A percentile compares a stretch with the other conserved stretches of the same genome.
These are phyloP conservation scores for Tragelaphus eurycerus DNA, from an alignment of 2,797 vertebrate genomes.

Conservation along the genomic window DNA sequence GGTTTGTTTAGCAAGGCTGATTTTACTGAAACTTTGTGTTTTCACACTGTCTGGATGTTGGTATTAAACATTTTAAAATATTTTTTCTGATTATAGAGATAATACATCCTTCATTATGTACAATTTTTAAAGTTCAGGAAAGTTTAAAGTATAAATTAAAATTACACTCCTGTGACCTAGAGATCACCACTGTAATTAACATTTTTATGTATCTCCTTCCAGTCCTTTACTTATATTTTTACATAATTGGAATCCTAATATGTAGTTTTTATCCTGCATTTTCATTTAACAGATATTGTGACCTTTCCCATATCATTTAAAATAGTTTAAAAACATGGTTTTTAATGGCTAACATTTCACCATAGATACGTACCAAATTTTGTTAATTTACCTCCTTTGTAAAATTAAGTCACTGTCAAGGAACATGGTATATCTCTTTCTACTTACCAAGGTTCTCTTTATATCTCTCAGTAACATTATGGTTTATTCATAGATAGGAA, in stretches of 20 bases:
- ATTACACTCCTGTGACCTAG: not conserved
- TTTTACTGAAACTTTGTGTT: slow-evolving; percentile 6
- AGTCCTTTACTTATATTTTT: slow-evolving; percentile 10
- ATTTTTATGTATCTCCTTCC: not conserved
- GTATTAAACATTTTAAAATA: not conserved
- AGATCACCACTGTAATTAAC: not conserved
- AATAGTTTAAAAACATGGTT: slow-evolving; percentile 14
- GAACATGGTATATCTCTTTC: not conserved
- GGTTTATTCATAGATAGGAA: not conserved
- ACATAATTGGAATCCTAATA: not conserved
- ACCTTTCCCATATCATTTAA: not conserved
- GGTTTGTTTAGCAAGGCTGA: not conserved
- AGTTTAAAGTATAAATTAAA: slow-evolving; percentile 33
- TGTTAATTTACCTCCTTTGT: slow-evolving; percentile 30
- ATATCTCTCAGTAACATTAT: not conserved
- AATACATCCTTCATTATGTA: not conserved
- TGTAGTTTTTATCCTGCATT: not conserved
- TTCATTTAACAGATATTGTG: not conserved
- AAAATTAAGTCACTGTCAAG: slow-evolving; percentile 1
- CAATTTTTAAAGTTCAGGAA: not conserved
- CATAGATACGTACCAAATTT: not conserved
- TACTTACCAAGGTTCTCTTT: not conserved
- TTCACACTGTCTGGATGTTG: not conserved
- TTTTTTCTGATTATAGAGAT: slow-evolving; percentile 21
- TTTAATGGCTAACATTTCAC: slow-evolving; percentile 6